Percentiles rank a stretch among this genome's conserved stretches.
Conservation (phyloP, 2,888 invertebrate genomes). For the Suillia variegata region DNA sequence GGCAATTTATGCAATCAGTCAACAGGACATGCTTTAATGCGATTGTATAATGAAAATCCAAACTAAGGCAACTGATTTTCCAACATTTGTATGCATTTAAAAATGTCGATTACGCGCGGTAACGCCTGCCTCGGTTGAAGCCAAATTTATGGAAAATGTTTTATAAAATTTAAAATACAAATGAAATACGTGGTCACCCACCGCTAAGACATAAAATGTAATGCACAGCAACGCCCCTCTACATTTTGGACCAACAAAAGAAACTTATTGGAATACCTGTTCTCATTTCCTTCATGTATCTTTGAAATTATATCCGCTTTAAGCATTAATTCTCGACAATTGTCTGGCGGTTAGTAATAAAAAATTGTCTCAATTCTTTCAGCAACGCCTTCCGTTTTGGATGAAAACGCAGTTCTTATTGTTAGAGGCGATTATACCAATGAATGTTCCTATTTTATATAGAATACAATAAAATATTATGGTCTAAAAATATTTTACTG, state of each 20-base stretch:
- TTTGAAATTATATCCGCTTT: constrained; percentile 19
- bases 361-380: constrained; percentile 27
- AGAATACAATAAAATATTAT: neutral
- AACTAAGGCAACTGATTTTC: neutral
- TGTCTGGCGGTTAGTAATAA: neutral
- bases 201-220: constrained; percentile 8
- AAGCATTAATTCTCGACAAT: neutral
- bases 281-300: neutral
- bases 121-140: constrained; percentile 5
- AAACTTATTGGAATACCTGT: constrained; percentile 10
- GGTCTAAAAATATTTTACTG: neutral
- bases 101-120: constrained; percentile 4
- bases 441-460: no score
- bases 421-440: no score
- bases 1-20: constrained; percentile 4
- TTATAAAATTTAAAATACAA: neutral
- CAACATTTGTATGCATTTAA: constrained; percentile 7
- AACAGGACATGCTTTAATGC: constrained; percentile 6
- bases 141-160: neutral
- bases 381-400: constrained; percentile 18
- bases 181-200: constrained; percentile 3
- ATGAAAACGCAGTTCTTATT: neutral
- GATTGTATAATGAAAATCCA: constrained; percentile 6
- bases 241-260: neutral
- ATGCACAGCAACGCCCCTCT: constrained; percentile 9